Conservation (phyloP, 2,888 invertebrate species). For the Pterostichus madidus region DNA sequence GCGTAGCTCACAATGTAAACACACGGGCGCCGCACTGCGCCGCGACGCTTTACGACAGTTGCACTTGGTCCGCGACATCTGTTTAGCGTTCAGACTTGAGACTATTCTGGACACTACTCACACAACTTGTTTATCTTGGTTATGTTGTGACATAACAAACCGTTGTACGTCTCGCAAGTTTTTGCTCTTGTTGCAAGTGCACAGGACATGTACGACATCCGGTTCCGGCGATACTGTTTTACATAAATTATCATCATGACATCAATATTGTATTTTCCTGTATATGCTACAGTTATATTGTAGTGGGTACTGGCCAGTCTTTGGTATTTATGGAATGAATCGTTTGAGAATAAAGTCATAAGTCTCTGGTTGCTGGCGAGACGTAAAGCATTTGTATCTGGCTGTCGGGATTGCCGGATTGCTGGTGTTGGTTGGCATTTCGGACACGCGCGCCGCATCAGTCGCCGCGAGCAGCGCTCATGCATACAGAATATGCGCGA, state of each 20-base stretch:
- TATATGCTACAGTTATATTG: not conserved
- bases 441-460: constrained; percentile 72
- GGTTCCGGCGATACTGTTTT: constrained; percentile 33
- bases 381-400: constrained; percentile 63
- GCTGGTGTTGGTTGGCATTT: constrained; percentile 69
- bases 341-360: constrained; percentile 60
- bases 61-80: not conserved
- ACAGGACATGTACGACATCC: constrained; percentile 47
- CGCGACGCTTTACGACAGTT: constrained; percentile 76
- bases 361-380: constrained; percentile 52
- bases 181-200: not conserved
- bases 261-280: not conserved
- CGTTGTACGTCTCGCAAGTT: not conserved
- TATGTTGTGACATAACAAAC: not conserved
- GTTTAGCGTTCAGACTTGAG: not conserved
- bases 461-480: constrained; percentile 71
- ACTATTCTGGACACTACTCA: not conserved
- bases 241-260: constrained; percentile 30
- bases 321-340: constrained; percentile 62
- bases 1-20: constrained; percentile 76
- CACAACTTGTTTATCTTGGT: not conserved
- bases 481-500: constrained; percentile 72
- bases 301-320: not conserved
- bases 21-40: constrained; percentile 79
- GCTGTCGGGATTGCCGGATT: not conserved